Conservation (phyloP, 2,888 invertebrate genomes). For the Periphyllus acericola region DNA sequence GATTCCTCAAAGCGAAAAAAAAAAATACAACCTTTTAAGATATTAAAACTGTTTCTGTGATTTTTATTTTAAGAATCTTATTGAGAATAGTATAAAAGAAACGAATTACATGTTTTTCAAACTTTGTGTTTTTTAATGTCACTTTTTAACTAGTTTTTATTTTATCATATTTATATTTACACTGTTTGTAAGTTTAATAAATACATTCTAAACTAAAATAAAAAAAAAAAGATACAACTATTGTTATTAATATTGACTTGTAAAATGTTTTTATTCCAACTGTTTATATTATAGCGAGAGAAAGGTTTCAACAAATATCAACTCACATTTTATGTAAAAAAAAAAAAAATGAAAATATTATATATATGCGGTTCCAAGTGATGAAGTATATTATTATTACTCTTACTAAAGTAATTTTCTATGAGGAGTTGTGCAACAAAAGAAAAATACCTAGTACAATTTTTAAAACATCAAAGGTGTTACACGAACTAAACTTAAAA, state of each 20-base stretch:
- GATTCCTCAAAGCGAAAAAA: slow-evolving; percentile 3
- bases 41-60: slow-evolving; percentile 36
- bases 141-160: slow-evolving; percentile 8
- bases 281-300: too few relatives aligned
- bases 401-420: neutral
- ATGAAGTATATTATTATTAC: too few relatives aligned
- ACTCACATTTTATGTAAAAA: neutral
- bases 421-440: neutral
- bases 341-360: neutral
- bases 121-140: neutral
- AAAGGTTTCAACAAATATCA: neutral
- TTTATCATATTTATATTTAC: neutral
- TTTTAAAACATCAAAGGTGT: neutral
- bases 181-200: neutral
- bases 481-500: neutral
- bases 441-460: neutral
- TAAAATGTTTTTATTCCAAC: too few relatives aligned
- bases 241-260: too few relatives aligned
- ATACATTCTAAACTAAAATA: too few relatives aligned
- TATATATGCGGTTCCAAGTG: neutral
- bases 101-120: slow-evolving; percentile 11
- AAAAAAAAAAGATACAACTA: too few relatives aligned
- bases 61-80: slow-evolving; percentile 16
- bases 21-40: slow-evolving; percentile 25
- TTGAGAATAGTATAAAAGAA: slow-evolving; percentile 9